phyloP scores from a whole-genome alignment of 2,113 vertebrate species.

The Chiloscyllium plagiosum region DNA sequence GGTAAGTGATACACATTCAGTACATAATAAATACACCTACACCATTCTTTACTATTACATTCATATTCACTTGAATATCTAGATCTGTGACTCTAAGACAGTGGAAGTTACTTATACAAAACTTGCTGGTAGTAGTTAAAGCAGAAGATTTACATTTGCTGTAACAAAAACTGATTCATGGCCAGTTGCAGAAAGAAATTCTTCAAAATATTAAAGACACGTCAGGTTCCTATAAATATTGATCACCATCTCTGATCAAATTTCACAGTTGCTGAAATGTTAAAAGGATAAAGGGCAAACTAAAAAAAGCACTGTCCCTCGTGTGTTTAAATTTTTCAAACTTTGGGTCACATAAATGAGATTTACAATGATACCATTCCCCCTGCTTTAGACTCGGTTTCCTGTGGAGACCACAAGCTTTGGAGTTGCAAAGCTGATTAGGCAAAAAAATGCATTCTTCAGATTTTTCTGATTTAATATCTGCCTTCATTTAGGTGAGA shows the following conservation, averaged over 20 bases:
- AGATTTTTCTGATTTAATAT: conserved; percentile 41
- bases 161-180: not conserved
- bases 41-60: not conserved
- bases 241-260: not conserved
- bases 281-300: conserved; percentile 2
- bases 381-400: not conserved
- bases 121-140: not conserved
- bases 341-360: not conserved
- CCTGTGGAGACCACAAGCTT: not conserved
- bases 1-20: not conserved
- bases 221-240: conserved; percentile 18
- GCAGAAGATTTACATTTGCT: not conserved
- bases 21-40: not conserved
- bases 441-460: conserved; percentile 47
- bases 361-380: not conserved
- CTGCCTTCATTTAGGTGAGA: conserved; percentile 53
- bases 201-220: not conserved
- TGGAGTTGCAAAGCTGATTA: conserved; percentile 41
- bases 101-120: not conserved
- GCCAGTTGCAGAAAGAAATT: not conserved
- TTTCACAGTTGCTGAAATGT: conserved; percentile 23
- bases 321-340: not conserved
- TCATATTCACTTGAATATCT: not conserved
- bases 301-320: not conserved
- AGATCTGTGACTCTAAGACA: not conserved